These are phyloP conservation scores for Globodera ellingtonae DNA, from an alignment of 1,140 invertebrate species.

Conservation along the genomic window DNA sequence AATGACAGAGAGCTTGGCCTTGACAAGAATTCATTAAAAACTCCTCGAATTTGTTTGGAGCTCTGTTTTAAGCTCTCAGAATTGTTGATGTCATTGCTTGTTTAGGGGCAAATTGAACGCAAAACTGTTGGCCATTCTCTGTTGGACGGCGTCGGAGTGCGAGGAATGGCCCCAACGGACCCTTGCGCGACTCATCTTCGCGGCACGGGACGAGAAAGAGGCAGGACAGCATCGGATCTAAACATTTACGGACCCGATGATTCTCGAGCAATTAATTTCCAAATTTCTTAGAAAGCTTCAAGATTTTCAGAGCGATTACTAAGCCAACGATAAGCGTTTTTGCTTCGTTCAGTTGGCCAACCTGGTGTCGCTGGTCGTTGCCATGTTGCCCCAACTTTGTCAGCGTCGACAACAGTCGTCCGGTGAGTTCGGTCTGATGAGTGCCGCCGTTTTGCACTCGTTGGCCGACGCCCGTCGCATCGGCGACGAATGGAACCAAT, in stretches of 20 bases:
- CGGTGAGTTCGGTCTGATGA: background rate
- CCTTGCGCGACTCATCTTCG: slow-evolving; percentile 22
- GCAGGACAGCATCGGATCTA: background rate
- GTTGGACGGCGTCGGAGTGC: slow-evolving; percentile 17
- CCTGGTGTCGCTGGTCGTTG: slow-evolving; percentile 12
- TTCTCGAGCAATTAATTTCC: background rate
- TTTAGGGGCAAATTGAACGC: slow-evolving; percentile 18
- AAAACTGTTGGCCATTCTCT: slow-evolving; percentile 20
- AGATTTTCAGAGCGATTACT: too few species aligned
- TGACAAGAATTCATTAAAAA: background rate
- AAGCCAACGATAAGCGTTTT: too few species aligned
- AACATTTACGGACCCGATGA: background rate
- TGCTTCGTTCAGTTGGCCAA: slow-evolving; percentile 20
- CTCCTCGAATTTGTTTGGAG: too few species aligned
- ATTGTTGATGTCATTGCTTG: background rate
- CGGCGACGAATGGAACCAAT: slow-evolving; percentile 14
- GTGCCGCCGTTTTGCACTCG: background rate
- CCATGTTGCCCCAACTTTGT: slow-evolving; percentile 17
- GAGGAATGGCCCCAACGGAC: slow-evolving; percentile 9
- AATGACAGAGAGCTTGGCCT: background rate
- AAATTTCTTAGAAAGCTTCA: too few species aligned
- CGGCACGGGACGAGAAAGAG: slow-evolving; percentile 15
- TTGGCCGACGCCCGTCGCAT: background rate
- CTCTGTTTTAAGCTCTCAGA: background rate
- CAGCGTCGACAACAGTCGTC: background rate